Evolutionary conservation across 1,140 invertebrate genomes (phyloP), one percentile per base, ranked within the genome.

Genomic region (Drosophila ficusphila): DNA sequence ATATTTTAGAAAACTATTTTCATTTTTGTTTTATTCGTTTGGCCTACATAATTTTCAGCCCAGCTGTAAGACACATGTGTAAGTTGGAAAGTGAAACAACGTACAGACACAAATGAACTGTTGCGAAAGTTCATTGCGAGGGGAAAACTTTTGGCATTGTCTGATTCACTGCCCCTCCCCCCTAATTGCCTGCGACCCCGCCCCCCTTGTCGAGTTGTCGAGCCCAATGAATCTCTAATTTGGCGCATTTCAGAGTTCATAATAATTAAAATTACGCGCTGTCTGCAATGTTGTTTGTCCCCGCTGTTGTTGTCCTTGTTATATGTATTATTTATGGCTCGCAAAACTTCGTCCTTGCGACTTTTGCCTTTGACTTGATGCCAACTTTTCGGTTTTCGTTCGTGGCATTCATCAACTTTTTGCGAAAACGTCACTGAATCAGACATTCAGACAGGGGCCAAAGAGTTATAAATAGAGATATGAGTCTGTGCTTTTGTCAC

Each of bases 191-290:
- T 39, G 19, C 21, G 33, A 14, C 29, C 12, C 18, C 16, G 19
- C 31, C 23, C 18, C 41, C n/a, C 19, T n/a, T 23, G 60, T 53
- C 60, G 39, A 48, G 49, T 38, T 57, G 29, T 48, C 60, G 39
- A 48, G 49, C 44, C 61, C 83, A 86, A 88, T 86, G 76, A 86
- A 85, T 85, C 68, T 86, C 72, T 86, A 85, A 88, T 86, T 86
- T 86, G 79, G 72, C 56, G 64, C 76, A 68, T 75, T 79, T 75
- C 52, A 38, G 70, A 79, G 64, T 79, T 85, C 81, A 86, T 88
- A 73, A 86, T 86, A 86, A 86, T 86, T 86, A 86, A 86, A 86
- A 86, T 88, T 81, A 86, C 60, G 75, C 79, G 58, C 44, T 65
- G 64, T 46, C 79, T 74, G 72, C 79, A 83, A 62, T 83, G 82